phyloP scores from a whole-genome alignment of 1,140 invertebrate species.

The Steinernema khuongi region DNA sequence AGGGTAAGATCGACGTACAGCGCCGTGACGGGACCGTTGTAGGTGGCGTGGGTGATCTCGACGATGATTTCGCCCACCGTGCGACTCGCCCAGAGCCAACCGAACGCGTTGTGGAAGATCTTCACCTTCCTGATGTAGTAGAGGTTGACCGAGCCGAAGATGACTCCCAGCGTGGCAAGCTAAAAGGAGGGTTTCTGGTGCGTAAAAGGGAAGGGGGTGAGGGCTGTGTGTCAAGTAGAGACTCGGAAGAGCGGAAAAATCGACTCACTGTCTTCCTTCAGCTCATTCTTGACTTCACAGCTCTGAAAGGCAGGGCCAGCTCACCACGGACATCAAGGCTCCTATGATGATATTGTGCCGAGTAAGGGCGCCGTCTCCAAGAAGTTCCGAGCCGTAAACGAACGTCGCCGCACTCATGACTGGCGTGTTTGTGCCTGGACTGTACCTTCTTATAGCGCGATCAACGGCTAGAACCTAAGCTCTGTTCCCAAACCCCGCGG shows the following conservation, averaged over 20 bases:
- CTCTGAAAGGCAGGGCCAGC: neutral
- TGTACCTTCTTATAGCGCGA: no score
- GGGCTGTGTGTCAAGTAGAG: no score
- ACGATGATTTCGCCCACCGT: neutral
- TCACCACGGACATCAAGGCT: neutral
- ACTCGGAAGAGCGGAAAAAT: no score
- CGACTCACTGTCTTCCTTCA: no score
- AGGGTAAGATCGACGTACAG: neutral
- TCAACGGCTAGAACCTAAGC: no score
- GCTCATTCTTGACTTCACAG: no score
- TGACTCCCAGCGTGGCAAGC: neutral
- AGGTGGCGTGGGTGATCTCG: neutral
- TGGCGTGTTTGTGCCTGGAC: no score
- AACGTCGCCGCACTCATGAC: neutral
- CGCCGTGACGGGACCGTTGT: neutral
- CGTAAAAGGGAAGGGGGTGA: no score
- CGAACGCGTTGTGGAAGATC: no score
- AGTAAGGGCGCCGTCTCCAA: neutral
- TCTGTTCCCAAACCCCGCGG: no score
- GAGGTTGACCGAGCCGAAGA: neutral
- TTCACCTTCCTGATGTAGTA: no score
- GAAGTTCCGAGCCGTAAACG: neutral
- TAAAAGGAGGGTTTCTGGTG: neutral
- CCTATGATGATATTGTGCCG: neutral
- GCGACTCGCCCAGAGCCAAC: neutral